Evolutionary conservation across 2,113 vertebrate species (phyloP).

Genomic region (Acrocephalus arundinaceus): DNA sequence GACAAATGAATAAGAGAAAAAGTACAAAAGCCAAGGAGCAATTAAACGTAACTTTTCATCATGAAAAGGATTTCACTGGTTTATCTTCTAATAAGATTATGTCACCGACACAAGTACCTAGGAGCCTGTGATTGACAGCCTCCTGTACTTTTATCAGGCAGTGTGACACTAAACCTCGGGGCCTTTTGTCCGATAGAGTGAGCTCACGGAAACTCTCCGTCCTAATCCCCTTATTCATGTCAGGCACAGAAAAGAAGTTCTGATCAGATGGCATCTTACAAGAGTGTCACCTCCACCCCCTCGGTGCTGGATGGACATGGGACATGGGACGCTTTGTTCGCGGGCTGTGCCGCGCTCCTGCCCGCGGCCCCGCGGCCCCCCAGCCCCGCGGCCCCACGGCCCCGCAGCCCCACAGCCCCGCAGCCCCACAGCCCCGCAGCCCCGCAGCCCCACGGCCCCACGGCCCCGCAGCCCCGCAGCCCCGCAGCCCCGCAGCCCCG

Average conservation of each 20-base stretch:
- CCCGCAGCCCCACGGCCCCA: no score
- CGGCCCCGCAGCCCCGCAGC: no score
- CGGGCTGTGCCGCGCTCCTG: background rate
- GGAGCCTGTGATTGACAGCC: slow-evolving; percentile 91
- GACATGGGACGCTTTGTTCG: slow-evolving; percentile 40
- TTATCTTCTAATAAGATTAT: slow-evolving; percentile 98
- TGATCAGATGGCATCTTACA: slow-evolving; percentile 80
- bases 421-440: no score
- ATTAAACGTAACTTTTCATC: slow-evolving; percentile 85
- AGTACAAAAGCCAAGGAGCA: slow-evolving; percentile 66
- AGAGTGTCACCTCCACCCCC: slow-evolving; percentile 81
- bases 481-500: no score
- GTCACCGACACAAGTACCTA: slow-evolving; percentile 86
- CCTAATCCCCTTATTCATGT: slow-evolving; percentile 99
- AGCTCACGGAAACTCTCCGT: slow-evolving; percentile 94
- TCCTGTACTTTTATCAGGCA: slow-evolving; percentile 96
- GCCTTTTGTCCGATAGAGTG: slow-evolving; percentile 91
- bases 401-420: no score
- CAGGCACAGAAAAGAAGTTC: slow-evolving; percentile 86
- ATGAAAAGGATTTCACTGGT: slow-evolving; percentile 83
- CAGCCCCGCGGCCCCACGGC: no score
- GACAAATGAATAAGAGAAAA: slow-evolving; percentile 63
- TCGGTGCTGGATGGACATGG: slow-evolving; percentile 77
- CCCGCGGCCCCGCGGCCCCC: background rate
- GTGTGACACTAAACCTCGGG: slow-evolving; percentile 89